Percentiles rank a stretch among this genome's conserved stretches.
Conservation (phyloP, 35 echinoderm and acorn worm species). For the Chiridota heheva region DNA sequence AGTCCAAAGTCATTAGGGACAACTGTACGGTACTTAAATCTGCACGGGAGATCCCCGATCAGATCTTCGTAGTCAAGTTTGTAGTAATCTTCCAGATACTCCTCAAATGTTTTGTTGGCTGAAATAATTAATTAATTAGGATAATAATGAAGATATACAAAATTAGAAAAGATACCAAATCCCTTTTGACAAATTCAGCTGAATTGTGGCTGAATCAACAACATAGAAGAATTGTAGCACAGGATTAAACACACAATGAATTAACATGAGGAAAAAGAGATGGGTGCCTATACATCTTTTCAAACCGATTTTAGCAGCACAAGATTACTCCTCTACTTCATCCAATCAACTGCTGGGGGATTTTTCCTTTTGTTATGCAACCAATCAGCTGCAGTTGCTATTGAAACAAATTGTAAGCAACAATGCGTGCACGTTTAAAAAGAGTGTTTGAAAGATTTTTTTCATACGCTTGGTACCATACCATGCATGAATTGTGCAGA, state of each 20-base stretch:
- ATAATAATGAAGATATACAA: not conserved
- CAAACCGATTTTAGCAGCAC: too few relatives aligned
- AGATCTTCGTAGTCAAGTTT: conserved; percentile 93
- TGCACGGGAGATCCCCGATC: conserved; percentile 79
- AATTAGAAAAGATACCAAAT: not conserved
- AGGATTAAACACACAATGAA: not conserved
- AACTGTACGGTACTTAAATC: conserved; percentile 93
- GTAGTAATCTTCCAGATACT: conserved; percentile 94
- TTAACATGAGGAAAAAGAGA: too few relatives aligned
- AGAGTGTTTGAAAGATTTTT: too few relatives aligned
- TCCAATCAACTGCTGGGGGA: too few relatives aligned
- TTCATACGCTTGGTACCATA: too few relatives aligned
- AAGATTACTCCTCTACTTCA: too few relatives aligned
- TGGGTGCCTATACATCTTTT: too few relatives aligned
- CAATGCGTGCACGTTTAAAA: too few relatives aligned
- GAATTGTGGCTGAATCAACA: not conserved
- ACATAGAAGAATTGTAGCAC: not conserved
- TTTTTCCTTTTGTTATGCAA: too few relatives aligned
- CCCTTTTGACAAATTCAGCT: not conserved
- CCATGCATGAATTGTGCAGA: too few relatives aligned
- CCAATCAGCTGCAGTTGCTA: too few relatives aligned
- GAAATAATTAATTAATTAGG: not conserved
- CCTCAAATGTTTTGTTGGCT: conserved; percentile 91
- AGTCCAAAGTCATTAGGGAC: conserved; percentile 95
- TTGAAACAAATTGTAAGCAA: too few relatives aligned